Evolutionary conservation across 2,888 invertebrate species (phyloP).

Genomic region (Fabriciana adippe): DNA sequence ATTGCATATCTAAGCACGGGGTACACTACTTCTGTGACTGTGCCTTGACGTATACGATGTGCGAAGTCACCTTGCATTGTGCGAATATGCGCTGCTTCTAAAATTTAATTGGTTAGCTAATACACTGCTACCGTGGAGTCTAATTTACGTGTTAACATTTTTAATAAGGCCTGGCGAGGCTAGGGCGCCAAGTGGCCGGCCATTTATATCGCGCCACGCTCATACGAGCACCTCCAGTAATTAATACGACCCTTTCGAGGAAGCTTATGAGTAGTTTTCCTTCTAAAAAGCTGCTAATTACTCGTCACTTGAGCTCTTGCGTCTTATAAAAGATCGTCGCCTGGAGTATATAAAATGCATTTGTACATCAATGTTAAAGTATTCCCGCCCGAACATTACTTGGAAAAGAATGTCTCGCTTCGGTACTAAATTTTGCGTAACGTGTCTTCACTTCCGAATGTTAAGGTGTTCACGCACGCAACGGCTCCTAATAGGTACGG

Average conservation of each 20-base stretch:
- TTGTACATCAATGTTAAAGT: conserved; percentile 9
- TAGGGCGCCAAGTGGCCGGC: conserved; percentile 79
- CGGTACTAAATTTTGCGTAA: conserved; percentile 67
- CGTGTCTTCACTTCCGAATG: conserved; percentile 74
- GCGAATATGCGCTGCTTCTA: conserved; percentile 57
- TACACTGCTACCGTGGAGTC: conserved; percentile 69
- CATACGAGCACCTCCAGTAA: conserved; percentile 76
- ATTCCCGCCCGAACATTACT: conserved; percentile 42
- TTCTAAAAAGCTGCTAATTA: conserved; percentile 78
- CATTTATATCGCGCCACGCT: conserved; percentile 72
- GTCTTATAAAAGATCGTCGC: conserved; percentile 46
- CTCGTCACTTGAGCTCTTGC: conserved; percentile 62
- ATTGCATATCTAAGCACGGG: conserved; percentile 50
- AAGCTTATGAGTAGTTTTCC: conserved; percentile 82
- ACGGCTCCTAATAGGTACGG: conserved; percentile 65
- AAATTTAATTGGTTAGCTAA: conserved; percentile 81
- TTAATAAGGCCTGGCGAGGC: conserved; percentile 77
- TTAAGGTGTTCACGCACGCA: conserved; percentile 75
- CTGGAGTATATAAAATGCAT: conserved; percentile 32
- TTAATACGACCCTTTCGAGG: conserved; percentile 78
- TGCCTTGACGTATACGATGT: conserved; percentile 49
- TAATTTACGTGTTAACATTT: conserved; percentile 82
- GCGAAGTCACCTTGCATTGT: conserved; percentile 63
- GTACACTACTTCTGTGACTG: conserved; percentile 45
- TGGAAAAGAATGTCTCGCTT: conserved; percentile 66